Conservation (phyloP, 2,888 invertebrate genomes). For the Erpobdella octoculata region DNA sequence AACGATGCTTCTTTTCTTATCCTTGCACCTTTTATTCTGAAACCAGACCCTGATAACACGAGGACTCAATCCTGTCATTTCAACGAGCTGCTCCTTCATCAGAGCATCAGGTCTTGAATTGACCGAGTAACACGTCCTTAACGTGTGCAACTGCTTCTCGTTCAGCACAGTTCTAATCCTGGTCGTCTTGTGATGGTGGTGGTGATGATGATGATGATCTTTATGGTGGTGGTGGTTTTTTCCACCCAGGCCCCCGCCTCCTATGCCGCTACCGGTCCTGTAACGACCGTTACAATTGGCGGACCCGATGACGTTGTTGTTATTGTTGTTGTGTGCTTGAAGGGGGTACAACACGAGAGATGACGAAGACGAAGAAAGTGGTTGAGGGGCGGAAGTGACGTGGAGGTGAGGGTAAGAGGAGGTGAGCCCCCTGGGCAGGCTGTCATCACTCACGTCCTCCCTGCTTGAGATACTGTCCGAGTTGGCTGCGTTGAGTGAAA, state of each 20-base stretch:
- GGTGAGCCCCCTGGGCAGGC: constrained; percentile 73
- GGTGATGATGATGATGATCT: constrained; percentile 24
- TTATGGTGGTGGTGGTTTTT: constrained; percentile 5
- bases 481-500: too few species aligned
- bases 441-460: constrained; percentile 82
- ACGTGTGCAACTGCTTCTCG: constrained; percentile 92
- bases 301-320: constrained; percentile 28
- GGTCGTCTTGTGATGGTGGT: constrained; percentile 69
- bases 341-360: constrained; percentile 9
- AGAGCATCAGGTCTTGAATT: constrained; percentile 97
- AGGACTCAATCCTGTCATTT: constrained; percentile 94
- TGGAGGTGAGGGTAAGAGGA: neutral
- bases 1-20: constrained; percentile 70
- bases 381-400: neutral
- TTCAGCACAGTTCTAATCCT: constrained; percentile 94
- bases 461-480: constrained; percentile 80
- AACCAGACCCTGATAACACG: constrained; percentile 99
- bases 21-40: constrained; percentile 59
- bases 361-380: neutral
- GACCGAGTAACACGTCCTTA: constrained; percentile 91
- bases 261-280: neutral
- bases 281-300: constrained; percentile 12
- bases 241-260: neutral
- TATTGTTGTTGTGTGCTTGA: constrained; percentile 25
- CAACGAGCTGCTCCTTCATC: constrained; percentile 97